These are phyloP conservation scores for Epinotia demarniana DNA, from an alignment of 2,888 invertebrate species.

Conservation along the genomic window DNA sequence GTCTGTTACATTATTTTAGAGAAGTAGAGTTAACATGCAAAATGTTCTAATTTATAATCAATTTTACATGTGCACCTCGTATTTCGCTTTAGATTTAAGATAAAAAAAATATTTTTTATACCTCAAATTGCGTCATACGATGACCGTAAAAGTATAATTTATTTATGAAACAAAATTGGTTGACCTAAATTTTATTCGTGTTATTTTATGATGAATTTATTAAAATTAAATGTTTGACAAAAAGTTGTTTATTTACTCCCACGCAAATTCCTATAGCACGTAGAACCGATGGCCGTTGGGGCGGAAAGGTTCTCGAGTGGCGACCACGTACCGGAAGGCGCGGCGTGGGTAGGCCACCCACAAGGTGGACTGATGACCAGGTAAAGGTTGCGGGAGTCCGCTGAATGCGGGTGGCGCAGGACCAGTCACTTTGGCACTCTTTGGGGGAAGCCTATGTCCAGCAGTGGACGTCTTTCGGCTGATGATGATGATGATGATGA, in stretches of 20 bases:
- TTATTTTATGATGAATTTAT: conserved; percentile 38
- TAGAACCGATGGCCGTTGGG: too few species aligned
- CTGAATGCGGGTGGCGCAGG: too few species aligned
- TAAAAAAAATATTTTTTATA: conserved; percentile 14
- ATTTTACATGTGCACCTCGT: not conserved
- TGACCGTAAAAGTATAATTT: conserved; percentile 12
- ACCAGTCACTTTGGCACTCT: too few species aligned
- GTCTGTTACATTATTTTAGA: too few species aligned
- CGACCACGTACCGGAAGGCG: too few species aligned
- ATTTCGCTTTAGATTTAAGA: conserved; percentile 2
- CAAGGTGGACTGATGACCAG: too few species aligned
- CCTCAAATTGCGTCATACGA: conserved; percentile 18
- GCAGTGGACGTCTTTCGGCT: too few species aligned
- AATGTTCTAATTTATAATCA: not conserved
- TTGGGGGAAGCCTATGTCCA: too few species aligned
- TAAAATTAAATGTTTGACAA: conserved; percentile 15
- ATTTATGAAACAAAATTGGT: conserved; percentile 28
- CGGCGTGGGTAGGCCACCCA: too few species aligned
- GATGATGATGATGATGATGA: too few species aligned
- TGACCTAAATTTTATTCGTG: conserved; percentile 22
- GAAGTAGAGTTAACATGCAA: not conserved
- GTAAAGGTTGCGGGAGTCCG: too few species aligned
- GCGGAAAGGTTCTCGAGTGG: too few species aligned
- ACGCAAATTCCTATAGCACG: not conserved
- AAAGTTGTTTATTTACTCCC: not conserved